Percentiles rank a stretch among this genome's conserved stretches.
phyloP scores from a whole-genome alignment of 92 coral and sea anemone species.

The Desmophyllum pertusum region DNA sequence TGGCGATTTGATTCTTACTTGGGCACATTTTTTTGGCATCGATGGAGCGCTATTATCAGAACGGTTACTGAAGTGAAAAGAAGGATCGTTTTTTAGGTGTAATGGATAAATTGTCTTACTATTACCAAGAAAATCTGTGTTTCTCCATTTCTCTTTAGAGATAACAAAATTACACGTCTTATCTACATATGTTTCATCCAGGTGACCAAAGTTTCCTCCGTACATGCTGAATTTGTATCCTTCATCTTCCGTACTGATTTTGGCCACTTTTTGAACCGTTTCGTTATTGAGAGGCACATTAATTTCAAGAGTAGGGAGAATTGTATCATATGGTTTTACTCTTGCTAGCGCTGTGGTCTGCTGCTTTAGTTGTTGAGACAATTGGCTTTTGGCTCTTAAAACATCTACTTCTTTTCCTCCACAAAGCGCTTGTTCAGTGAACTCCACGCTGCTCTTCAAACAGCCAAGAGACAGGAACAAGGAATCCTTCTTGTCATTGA shows the following conservation, averaged over 20 bases:
- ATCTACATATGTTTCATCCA: neutral
- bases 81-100: neutral
- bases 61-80: neutral
- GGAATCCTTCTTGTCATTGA: constrained; percentile 14
- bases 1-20: neutral
- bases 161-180: neutral
- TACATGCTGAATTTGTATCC: constrained; percentile 11
- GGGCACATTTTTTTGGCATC: neutral
- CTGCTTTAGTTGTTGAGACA: constrained; percentile 31
- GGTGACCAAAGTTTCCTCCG: constrained; percentile 23
- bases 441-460: constrained; percentile 55
- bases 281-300: neutral
- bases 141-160: constrained; percentile 8
- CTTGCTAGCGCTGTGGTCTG: neutral
- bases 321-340: constrained; percentile 16
- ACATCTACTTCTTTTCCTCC: constrained; percentile 52
- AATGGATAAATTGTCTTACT: neutral
- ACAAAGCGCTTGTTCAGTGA: constrained; percentile 41
- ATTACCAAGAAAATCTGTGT: neutral
- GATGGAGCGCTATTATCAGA: no score
- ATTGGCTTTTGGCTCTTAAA: constrained; percentile 45
- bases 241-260: neutral
- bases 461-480: constrained; percentile 27
- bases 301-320: neutral
- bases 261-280: neutral